A percentile compares a stretch with the other conserved stretches of the same genome.
These are phyloP conservation scores for Caranx melampygus DNA, from an alignment of 2,113 vertebrate species.

Conservation along the genomic window DNA sequence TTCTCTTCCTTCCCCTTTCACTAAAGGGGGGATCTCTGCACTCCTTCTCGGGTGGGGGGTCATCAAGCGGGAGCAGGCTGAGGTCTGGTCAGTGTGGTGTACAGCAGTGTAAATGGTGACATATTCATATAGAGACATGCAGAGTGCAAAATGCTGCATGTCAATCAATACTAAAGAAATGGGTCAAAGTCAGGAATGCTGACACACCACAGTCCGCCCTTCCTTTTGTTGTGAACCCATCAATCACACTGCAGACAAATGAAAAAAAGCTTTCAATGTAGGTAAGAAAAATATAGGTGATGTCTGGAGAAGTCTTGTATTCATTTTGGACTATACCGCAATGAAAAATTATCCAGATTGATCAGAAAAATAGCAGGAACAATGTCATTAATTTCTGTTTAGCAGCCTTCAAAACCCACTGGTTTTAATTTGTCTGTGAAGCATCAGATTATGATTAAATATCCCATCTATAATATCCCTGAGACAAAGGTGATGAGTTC, in stretches of 20 bases:
- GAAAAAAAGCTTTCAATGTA: not conserved
- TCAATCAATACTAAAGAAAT: slow-evolving; percentile 57
- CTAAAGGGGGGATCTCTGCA: slow-evolving; percentile 43
- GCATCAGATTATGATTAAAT: not conserved
- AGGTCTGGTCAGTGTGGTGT: slow-evolving; percentile 46
- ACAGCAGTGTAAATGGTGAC: slow-evolving; percentile 43
- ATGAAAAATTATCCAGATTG: not conserved
- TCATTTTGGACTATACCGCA: not conserved
- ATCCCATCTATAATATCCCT: not conserved
- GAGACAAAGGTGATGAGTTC: not conserved
- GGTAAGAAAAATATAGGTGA: not conserved
- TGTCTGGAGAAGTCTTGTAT: not conserved
- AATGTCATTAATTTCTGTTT: not conserved
- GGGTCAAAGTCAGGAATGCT: slow-evolving; percentile 35
- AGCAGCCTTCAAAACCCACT: not conserved
- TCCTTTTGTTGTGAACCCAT: slow-evolving; percentile 8
- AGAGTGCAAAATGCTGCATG: slow-evolving; percentile 48
- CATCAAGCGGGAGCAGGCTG: slow-evolving; percentile 41
- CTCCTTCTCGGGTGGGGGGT: slow-evolving; percentile 37
- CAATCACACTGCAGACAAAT: slow-evolving; percentile 6
- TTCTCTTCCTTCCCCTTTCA: slow-evolving; percentile 65
- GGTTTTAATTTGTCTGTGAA: not conserved
- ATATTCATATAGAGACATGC: slow-evolving; percentile 36
- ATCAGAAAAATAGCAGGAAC: not conserved
- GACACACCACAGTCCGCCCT: not conserved